phyloP scores from a whole-genome alignment of 2,113 vertebrate species.

The Nyctibius bracteatus region DNA sequence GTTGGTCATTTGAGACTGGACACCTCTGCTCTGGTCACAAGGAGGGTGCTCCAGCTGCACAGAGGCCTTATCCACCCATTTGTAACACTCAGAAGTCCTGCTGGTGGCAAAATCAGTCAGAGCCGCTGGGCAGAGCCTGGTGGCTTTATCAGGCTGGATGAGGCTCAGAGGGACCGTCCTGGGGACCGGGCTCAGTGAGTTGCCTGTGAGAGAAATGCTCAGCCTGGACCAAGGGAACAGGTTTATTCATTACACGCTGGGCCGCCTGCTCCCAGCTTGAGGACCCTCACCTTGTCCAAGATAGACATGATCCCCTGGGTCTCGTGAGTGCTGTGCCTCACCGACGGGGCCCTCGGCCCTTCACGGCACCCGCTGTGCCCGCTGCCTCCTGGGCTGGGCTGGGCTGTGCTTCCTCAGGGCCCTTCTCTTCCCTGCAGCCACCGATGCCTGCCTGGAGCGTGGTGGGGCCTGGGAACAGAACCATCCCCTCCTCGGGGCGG shows the following conservation, averaged over 20 bases:
- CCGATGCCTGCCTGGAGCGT: fast-evolving
- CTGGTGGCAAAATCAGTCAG: fast-evolving
- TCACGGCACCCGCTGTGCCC: not conserved
- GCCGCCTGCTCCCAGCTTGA: not conserved
- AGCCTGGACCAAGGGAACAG: fast-evolving
- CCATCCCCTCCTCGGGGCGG: too few relatives aligned
- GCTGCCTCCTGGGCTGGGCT: not conserved
- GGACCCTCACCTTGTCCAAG: too few relatives aligned
- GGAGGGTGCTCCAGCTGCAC: not conserved
- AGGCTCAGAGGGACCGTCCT: not conserved
- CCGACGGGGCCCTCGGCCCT: fast-evolving
- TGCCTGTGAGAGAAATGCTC: not conserved
- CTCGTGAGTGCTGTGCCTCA: fast-evolving
- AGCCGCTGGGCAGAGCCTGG: not conserved
- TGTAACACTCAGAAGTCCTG: not conserved
- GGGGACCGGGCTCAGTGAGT: not conserved
- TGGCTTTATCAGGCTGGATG: not conserved
- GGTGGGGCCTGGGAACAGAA: not conserved
- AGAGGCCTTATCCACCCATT: not conserved
- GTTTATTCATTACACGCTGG: fast-evolving
- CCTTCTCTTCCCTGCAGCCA: not conserved
- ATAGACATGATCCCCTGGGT: fast-evolving
- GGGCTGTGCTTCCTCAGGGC: not conserved
- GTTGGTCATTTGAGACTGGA: not conserved
- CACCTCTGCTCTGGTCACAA: not conserved